Evolutionary conservation across 2,797 vertebrate species (phyloP), one percentile per base, ranked within the genome.

Genomic region (Silurus aristotelis): DNA sequence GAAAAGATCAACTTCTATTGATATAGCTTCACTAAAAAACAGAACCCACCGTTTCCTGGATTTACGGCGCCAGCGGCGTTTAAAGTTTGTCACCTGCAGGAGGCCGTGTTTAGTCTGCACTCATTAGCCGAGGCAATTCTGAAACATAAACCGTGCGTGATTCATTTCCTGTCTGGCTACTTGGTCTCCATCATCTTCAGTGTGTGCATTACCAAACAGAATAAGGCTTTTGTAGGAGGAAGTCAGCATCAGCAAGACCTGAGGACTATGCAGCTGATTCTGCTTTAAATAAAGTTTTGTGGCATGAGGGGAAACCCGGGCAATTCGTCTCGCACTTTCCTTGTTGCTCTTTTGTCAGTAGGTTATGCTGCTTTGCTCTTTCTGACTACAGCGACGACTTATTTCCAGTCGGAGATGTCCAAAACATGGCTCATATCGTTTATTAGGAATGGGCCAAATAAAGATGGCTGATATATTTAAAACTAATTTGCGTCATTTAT

Each of bases 141-240:
- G 68, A 80, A 73, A 71, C 71, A 27, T 52, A 84, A 83, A 83
- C 77, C 38, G 38, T 67, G 25, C 15, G 8, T 83, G 72, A 87
- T 79, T 87, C 43, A 85, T 87, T 85, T 87, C 85, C 80, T 83
- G 55, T 83, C 70, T 66, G 70, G 55, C 71, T 58, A 25, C 70
- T 82, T 38, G 73, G 73, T 72, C 22, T 71, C 27, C n/a, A 52
- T 31, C 22, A 20, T 46, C 7, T 31, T 58, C 17, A 1, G 10
- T 43, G 31, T 17, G 67, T 13, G 61, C 1, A 31, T 55, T 84
- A 79, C 31, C 12, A 38, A 84, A 86, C 83, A 43, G n/a, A 67
- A 73, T 19, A 43, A 80, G 60, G 9, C 46, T 19, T 72, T 67
- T 77, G 67, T 79, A 31, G 15, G 58, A 58, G 85, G 13, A 55